Base-by-base conservation (phyloP, 2,888 invertebrate genomes). In the Mythimna ferrago region DNA sequence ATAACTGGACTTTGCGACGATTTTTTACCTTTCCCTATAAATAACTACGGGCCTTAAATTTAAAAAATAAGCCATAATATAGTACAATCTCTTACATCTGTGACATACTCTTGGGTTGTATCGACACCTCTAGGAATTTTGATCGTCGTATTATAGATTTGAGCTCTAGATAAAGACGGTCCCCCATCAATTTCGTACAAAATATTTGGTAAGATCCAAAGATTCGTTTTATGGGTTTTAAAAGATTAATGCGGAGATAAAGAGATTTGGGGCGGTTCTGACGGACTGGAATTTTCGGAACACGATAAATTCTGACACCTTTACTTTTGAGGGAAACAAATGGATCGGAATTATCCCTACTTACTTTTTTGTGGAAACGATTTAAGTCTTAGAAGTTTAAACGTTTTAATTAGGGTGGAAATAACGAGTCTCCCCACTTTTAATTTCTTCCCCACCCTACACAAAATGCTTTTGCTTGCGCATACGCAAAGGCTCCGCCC, bases 121-220 rank as follows among this genome's bases (percentile, higher is more conserved):
- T 96, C 93, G 95, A 96, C 96, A 96, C 96, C 96, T 96, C 93
- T 93, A 95, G 92, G 95, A 96, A 96, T 96, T 94, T 95, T 94
- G 93, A 95, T 94, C 90, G 92, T 86, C 90, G 86, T 88, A 91
- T 89, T 89, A 92, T 84, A 90, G 95, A 96, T 95, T 90, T 88
- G 76, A 91, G 90, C 86, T 89, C 83, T 84, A 89, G 96, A 96
- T 96, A 95, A 94, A 88, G 84, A 90, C 87, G 91, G 93, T 93
- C 89, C 92, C 93, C 93, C 94, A 95, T 96, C 94, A 95, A 95
- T 96, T 95, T 94, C 88, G 90, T 93, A 94, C 93, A 94, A 95
- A 95, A 96, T 95, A 94, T 95, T 95, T 94, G 89, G 89, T 92
- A 90, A 95, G 94, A 95, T 94, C 92, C 91, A 90, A 93, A 93